Conservation (phyloP, 2,797 vertebrate genomes). For the Coreius guichenoti region DNA sequence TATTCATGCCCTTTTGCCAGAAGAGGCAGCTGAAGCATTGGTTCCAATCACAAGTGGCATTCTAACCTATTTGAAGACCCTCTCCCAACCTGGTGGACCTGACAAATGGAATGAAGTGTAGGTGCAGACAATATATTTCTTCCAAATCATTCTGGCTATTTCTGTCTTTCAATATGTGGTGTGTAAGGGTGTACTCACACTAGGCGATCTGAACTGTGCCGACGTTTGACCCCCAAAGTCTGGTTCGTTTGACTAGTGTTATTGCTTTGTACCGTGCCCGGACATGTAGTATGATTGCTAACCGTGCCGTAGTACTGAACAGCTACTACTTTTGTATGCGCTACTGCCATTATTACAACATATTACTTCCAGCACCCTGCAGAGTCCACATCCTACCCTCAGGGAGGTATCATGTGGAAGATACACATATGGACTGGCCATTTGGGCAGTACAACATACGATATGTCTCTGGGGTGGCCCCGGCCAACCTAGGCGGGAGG, state of each 20-base stretch:
- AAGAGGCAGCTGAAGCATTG: conserved; percentile 59
- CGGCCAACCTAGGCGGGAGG: no score
- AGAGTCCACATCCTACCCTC: no score
- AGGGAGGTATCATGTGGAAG: no score
- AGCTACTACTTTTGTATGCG: no score
- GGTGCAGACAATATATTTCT: conserved; percentile 60
- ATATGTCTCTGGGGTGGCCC: no score
- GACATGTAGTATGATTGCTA: neutral
- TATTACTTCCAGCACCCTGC: no score
- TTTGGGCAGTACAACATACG: no score
- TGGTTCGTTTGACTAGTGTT: neutral
- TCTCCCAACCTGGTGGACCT: conserved; percentile 55
- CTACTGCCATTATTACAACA: no score
- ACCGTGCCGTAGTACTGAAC: no score
- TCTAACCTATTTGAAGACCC: conserved; percentile 69
- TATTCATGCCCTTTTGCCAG: conserved; percentile 60
- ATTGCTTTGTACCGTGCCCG: neutral
- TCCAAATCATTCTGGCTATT: neutral
- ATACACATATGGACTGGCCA: no score
- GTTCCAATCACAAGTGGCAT: conserved; percentile 58
- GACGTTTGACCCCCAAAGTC: neutral
- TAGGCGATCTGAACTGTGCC: neutral
- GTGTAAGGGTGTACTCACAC: neutral
- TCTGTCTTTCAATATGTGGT: neutral
- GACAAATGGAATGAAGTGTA: conserved; percentile 74